Percentiles rank a stretch among this genome's conserved stretches.
These are phyloP conservation scores for Sarotherodon lohbergeri DNA, from an alignment of 2,113 vertebrate species.

Conservation along the genomic window DNA sequence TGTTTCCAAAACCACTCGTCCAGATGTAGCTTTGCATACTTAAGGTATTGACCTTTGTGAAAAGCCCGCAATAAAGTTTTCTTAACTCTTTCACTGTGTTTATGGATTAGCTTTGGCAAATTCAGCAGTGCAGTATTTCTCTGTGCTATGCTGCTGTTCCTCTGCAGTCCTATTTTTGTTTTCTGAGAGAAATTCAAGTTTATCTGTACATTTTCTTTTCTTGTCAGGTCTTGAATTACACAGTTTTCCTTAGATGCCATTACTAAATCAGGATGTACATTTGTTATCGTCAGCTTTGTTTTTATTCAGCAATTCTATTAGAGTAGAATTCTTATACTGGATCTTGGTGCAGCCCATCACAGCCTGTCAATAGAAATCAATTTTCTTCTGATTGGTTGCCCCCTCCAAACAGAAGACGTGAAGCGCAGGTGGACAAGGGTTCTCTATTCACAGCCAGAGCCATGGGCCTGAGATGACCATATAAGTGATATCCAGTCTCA, in stretches of 20 bases:
- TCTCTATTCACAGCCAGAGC: neutral
- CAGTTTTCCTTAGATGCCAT: neutral
- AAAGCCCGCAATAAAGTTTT: neutral
- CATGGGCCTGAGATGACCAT: neutral
- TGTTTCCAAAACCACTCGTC: neutral
- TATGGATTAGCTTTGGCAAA: neutral
- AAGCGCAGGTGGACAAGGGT: neutral
- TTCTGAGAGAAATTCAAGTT: neutral
- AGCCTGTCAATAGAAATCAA: neutral
- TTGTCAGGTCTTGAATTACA: neutral
- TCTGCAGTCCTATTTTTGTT: neutral
- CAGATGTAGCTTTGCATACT: slow-evolving; percentile 7
- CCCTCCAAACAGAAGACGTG: neutral
- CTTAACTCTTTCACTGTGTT: neutral
- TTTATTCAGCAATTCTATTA: neutral
- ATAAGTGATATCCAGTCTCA: neutral
- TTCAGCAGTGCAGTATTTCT: neutral
- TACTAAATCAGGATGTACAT: neutral
- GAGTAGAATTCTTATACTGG: neutral
- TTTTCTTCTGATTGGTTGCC: neutral
- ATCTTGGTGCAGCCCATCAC: neutral
- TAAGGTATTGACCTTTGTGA: neutral
- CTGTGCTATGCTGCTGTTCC: neutral
- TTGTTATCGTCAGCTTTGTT: neutral
- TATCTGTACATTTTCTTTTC: neutral